Evolutionary conservation across 2,797 vertebrate species (phyloP).

Genomic region (Hippopotamyrus pictus): DNA sequence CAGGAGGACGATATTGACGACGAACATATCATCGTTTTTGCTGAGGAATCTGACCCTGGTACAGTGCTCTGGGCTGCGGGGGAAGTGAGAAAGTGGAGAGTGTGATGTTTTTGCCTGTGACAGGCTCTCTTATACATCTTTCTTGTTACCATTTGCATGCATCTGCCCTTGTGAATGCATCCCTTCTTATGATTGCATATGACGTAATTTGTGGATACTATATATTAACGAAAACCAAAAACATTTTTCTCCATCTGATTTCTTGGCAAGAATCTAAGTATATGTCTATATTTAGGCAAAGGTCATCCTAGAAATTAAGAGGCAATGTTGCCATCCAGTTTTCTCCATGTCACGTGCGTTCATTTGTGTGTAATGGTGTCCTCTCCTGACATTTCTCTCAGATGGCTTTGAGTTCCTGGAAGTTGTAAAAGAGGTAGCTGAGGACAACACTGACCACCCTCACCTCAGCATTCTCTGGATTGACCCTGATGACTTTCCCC

Average conservation of each 20-base stretch:
- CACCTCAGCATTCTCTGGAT: slow-evolving; percentile 88
- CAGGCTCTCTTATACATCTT: background rate
- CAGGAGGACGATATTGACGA: slow-evolving; percentile 75
- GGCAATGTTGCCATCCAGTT: background rate
- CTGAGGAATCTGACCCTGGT: slow-evolving; percentile 81
- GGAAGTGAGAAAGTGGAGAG: background rate
- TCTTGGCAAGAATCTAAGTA: background rate
- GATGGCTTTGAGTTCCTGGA: slow-evolving; percentile 86
- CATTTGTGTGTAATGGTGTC: background rate
- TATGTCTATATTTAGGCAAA: background rate
- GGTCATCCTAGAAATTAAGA: background rate
- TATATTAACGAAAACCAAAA: background rate
- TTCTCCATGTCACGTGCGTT: background rate
- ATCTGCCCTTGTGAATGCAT: background rate
- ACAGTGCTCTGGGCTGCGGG: slow-evolving; percentile 14
- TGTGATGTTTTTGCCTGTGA: background rate
- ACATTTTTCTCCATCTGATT: background rate
- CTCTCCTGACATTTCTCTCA: slow-evolving; percentile 34
- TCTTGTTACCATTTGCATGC: background rate
- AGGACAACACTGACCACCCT: slow-evolving; percentile 81
- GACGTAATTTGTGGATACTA: background rate
- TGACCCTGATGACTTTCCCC: slow-evolving; percentile 84
- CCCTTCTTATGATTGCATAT: background rate
- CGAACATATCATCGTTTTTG: slow-evolving; percentile 83
- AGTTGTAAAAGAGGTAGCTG: slow-evolving; percentile 77